Evolutionary conservation across 2,888 invertebrate genomes (phyloP).

Genomic region (Xanthorhoe designata): DNA sequence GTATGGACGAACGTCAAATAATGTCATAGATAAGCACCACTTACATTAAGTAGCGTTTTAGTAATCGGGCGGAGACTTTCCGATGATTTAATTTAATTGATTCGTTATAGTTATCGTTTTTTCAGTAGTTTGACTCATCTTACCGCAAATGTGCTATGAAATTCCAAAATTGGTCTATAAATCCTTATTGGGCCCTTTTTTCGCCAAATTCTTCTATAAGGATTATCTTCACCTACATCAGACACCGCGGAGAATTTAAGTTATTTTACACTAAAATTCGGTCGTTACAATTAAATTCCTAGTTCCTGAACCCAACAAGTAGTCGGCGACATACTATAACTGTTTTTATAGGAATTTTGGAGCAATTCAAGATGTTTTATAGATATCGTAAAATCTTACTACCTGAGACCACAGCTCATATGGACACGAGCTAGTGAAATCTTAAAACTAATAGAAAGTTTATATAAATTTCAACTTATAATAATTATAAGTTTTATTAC

Average conservation of each 20-base stretch:
- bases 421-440: background rate
- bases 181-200: constrained; percentile 8
- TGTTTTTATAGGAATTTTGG: constrained; percentile 70
- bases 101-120: too few relatives aligned
- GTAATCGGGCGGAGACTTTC: too few relatives aligned
- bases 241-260: constrained; percentile 46
- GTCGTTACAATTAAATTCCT: constrained; percentile 66
- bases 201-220: constrained; percentile 10
- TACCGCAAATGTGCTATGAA: too few relatives aligned
- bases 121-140: too few relatives aligned
- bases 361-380: constrained; percentile 57
- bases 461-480: background rate
- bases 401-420: constrained; percentile 60
- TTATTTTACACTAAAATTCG: constrained; percentile 55
- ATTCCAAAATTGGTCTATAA: background rate
- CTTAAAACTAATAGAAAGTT: background rate
- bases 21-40: too few relatives aligned
- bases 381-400: constrained; percentile 61
- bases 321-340: constrained; percentile 54
- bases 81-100: too few relatives aligned
- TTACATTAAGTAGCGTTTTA: too few relatives aligned
- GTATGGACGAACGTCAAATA: too few relatives aligned
- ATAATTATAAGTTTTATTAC: too few relatives aligned
- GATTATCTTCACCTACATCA: constrained; percentile 36
- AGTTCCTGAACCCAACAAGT: constrained; percentile 60